Percentiles rank a stretch among this genome's conserved stretches.
These are phyloP conservation scores for Thripadectes ignobilis DNA, from an alignment of 2,797 vertebrate species.

Conservation along the genomic window DNA sequence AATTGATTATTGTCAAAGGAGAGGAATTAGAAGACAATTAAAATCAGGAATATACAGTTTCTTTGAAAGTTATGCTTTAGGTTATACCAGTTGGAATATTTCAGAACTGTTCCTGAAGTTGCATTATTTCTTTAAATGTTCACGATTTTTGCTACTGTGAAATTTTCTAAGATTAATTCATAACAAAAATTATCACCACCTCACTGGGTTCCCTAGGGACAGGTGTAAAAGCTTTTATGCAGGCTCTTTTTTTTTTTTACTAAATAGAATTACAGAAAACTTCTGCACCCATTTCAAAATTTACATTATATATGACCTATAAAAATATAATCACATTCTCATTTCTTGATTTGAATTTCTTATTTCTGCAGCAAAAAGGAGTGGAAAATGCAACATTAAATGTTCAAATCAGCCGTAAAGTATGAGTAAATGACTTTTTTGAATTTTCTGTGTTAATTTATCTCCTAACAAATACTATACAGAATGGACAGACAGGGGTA, in stretches of 20 bases:
- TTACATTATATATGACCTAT: not conserved
- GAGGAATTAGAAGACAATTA: not conserved
- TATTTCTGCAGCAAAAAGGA: constrained; percentile 6
- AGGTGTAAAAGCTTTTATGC: not conserved
- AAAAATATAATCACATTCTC: not conserved
- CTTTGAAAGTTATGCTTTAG: not conserved
- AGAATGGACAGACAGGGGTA: not conserved
- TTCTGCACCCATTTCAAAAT: not conserved
- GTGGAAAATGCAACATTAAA: not conserved
- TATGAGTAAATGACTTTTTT: not conserved
- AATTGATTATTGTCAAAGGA: not conserved
- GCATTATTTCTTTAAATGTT: not conserved
- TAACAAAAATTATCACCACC: not conserved
- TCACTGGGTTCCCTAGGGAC: not conserved
- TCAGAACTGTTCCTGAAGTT: not conserved
- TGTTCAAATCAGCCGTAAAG: not conserved
- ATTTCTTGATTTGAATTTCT: constrained; percentile 2
- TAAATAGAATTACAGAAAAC: not conserved
- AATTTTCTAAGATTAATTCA: not conserved
- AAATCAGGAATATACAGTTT: not conserved
- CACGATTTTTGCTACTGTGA: not conserved
- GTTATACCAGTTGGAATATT: not conserved
- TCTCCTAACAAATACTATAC: not conserved
- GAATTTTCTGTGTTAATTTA: not conserved
- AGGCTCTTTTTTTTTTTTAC: not conserved